Base-by-base conservation (phyloP, 2,888 invertebrate genomes). In the Stenchaetothrips biformis region DNA sequence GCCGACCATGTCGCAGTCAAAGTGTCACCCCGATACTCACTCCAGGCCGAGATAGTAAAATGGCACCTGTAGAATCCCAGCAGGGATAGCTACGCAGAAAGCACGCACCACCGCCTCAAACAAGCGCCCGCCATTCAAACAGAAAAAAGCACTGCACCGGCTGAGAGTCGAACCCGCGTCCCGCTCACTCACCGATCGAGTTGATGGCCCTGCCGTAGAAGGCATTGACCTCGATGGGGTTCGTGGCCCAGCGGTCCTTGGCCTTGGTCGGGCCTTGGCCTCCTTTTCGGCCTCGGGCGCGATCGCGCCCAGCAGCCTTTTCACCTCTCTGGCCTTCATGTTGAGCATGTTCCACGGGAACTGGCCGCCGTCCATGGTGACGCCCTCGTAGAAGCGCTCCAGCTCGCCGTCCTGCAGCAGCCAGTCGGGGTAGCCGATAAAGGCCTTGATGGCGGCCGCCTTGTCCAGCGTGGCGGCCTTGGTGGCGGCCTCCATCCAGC, bases 391-490 rank as follows among this genome's bases (percentile, higher is more conserved):
- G 85, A 92, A 91, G 78, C 88, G 86, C 83, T 95, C 92, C 78
- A 95, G 86, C 80, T 88, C 88, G 0, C 90, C 90, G 47, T 90
- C 89, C 83, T 93, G 89, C 79, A 92, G 89, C 2, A 95, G 88
- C 94, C 94, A 95, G 79, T 92, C 89, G 0, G 95, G 95, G 85
- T 92, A 94, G 0, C 94, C 95, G 83, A 95, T 92, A 81, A 92
- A 91, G 80, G 92, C 91, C 80, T 90, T 90, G 93, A 95, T 94
- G 84, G 91, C 89, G 67, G 90, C 89, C 3, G 92, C 92, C 86
- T 95, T 95, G 83, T 91, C 91, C 81, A 94, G 89, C 0, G 94
- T 94, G 8, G 91, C 92, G 48, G 88, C 83, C 86, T 94, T 94
- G 0, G 95, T 95, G 80, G 88, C 85, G 47, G 88, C 87, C 84